phyloP scores from a whole-genome alignment of 2,888 invertebrate species.

The Cataglyphis albicans region DNA sequence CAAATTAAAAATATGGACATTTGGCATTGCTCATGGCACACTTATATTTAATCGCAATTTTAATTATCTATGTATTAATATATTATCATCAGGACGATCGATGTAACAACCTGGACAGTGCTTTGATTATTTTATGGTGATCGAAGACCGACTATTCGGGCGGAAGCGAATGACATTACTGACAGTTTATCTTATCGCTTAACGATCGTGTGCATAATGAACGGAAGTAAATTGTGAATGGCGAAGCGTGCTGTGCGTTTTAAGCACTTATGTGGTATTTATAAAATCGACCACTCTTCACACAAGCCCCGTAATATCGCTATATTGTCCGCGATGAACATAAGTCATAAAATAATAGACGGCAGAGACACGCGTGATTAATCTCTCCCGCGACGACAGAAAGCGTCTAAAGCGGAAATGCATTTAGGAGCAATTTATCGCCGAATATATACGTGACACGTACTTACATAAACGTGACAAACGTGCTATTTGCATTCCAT shows the following conservation, averaged over 20 bases:
- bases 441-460: slow-evolving; percentile 55
- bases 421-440: slow-evolving; percentile 53
- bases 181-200: slow-evolving; percentile 62
- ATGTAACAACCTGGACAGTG: not conserved
- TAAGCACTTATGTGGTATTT: slow-evolving; percentile 56
- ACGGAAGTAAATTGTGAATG: slow-evolving; percentile 57
- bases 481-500: slow-evolving; percentile 52
- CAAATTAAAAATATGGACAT: not conserved
- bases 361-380: slow-evolving; percentile 38
- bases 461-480: slow-evolving; percentile 57
- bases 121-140: slow-evolving; percentile 32
- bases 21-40: not conserved
- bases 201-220: slow-evolving; percentile 43
- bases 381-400: slow-evolving; percentile 50
- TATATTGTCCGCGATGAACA: slow-evolving; percentile 18
- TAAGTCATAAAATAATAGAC: slow-evolving; percentile 48
- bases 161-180: slow-evolving; percentile 57
- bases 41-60: slow-evolving; percentile 12
- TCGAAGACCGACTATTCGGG: slow-evolving; percentile 33
- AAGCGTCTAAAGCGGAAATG: slow-evolving; percentile 53
- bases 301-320: slow-evolving; percentile 7
- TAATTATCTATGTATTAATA: slow-evolving; percentile 25
- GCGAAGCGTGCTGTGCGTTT: slow-evolving; percentile 44
- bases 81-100: slow-evolving; percentile 10
- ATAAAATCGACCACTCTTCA: slow-evolving; percentile 64